Base-by-base conservation (phyloP, 2,113 vertebrate species). In the Centropus bengalensis region DNA sequence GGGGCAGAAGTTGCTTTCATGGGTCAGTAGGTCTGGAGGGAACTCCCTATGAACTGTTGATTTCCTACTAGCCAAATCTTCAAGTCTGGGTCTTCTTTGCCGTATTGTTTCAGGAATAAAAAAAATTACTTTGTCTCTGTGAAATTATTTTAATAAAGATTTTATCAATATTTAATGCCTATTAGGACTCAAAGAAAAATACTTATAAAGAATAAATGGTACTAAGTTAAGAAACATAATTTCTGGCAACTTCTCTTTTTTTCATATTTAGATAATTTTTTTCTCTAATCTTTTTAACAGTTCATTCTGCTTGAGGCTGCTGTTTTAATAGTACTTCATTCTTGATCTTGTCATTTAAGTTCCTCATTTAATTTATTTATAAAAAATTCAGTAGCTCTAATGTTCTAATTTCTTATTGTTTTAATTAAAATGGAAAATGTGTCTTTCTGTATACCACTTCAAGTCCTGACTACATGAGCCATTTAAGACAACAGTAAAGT, bases 101-200 rank as follows among this genome's bases (percentile, higher is more conserved):
- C 26, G 5, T 77, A 9, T 55, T 69, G 22, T 38, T 87, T 87
- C 75, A 82, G 51, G 32, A 45, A 63, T 69, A 51, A 8, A 62
- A 33, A 91, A 91, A 92, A 66, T 58, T 19, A 80, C 79, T 58
- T 16, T 44, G 42, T 32, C 28, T n/a, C 45, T 67, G 15, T 73
- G 59, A 87, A 79, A 82, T 24, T 55, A 63, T 42, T 91, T 94
- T 96, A 96, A 90, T 94, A 92, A 95, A 75, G 91, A 56, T 42
- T 83, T 89, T 36, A 85, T 96, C 47, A 91, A 97, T 95, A 78
- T 70, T 96, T 89, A 82, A 94, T 86, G 64, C 14, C 9, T 59
- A 76, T 94, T 94, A 91, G 51, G 27, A 19, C 71, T 96, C 88
- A 96, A 86, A 94, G 94, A 93, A 96, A 96, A 97, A 96, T 91